Evolutionary conservation across 2,797 vertebrate species (phyloP), one percentile per base, ranked within the genome.

Genomic region (Myiotriccus ornatus): DNA sequence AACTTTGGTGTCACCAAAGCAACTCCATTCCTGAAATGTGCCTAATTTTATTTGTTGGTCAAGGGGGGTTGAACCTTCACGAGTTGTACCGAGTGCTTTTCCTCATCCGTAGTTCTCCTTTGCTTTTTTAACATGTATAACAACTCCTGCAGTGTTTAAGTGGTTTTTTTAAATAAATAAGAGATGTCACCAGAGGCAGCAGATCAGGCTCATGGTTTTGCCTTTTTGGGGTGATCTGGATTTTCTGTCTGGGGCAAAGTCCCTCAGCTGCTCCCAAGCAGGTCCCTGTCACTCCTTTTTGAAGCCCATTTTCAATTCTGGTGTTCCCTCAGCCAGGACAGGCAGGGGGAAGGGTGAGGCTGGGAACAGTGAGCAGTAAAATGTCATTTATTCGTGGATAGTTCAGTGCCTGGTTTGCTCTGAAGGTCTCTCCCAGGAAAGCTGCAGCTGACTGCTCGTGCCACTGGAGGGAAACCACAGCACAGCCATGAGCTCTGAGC

Each of bases 391-490:
- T 8, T 8, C 15, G 11, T 4, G 21, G 19, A 5, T 4, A 1
- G 23, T 9, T 67, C 12, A 2, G 75, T 34, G 35, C n/a, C 62
- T 28, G 39, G 2, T 24, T 28, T 25, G 0, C 52, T 17, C 44
- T 10, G 30, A 5, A 27, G 20, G 8, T 17, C n/a, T 60, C 12
- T 68, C 30, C 23, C 25, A 27, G 79, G 68, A 49, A 27, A 56
- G 18, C 65, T 94, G 90, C 92, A 92, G 53, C 76, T 63, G 62
- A 1, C 46, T 28, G 50, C 53, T 60, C 1, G 0, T 73, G 80
- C 95, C 95, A 18, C 93, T 91, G 94, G 96, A 87, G 93, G 95
- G 96, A 94, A 82, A 24, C 87, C 85, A 35, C 46, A 17, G 82
- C 88, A 9, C 25, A 0, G 74, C 17, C 56, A 1, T 0, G 60